These are phyloP conservation scores for Lymantria monacha DNA, from an alignment of 2,888 invertebrate genomes.

Conservation along the genomic window DNA sequence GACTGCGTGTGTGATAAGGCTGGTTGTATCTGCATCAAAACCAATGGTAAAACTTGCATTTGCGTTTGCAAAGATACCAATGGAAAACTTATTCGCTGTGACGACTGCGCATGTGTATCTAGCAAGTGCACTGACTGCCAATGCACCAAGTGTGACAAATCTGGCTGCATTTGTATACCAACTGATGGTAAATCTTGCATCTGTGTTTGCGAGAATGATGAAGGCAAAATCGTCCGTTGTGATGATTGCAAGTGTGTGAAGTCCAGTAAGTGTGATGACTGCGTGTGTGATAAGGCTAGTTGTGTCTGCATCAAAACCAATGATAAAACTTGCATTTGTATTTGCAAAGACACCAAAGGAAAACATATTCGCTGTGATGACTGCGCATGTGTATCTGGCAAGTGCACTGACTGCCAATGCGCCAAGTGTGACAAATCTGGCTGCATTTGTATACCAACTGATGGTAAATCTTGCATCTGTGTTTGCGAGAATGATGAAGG, in stretches of 20 bases:
- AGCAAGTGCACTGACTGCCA: neutral
- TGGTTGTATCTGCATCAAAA: slow-evolving; percentile 30
- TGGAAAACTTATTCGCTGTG: slow-evolving; percentile 11
- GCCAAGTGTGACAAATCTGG: slow-evolving; percentile 24
- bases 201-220: slow-evolving; percentile 18
- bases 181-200: slow-evolving; percentile 19
- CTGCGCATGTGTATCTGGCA: neutral
- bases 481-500: slow-evolving; percentile 25
- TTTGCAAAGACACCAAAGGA: slow-evolving; percentile 30
- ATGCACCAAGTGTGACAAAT: slow-evolving; percentile 17
- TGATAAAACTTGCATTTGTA: slow-evolving; percentile 34
- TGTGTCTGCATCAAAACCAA: slow-evolving; percentile 34
- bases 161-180: slow-evolving; percentile 41
- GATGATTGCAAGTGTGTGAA: slow-evolving; percentile 35
- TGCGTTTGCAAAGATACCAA: slow-evolving; percentile 35
- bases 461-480: slow-evolving; percentile 31
- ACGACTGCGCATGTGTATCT: slow-evolving; percentile 2
- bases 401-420: neutral
- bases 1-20: slow-evolving; percentile 3
- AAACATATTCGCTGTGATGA: slow-evolving; percentile 9
- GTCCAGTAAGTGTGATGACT: slow-evolving; percentile 22
- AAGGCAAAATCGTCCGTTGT: slow-evolving; percentile 20
- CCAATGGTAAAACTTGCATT: slow-evolving; percentile 33
- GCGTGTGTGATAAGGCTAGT: slow-evolving; percentile 7
- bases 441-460: slow-evolving; percentile 42